Conservation (phyloP, 1,140 invertebrate genomes). For the Eufriesea mexicana region DNA sequence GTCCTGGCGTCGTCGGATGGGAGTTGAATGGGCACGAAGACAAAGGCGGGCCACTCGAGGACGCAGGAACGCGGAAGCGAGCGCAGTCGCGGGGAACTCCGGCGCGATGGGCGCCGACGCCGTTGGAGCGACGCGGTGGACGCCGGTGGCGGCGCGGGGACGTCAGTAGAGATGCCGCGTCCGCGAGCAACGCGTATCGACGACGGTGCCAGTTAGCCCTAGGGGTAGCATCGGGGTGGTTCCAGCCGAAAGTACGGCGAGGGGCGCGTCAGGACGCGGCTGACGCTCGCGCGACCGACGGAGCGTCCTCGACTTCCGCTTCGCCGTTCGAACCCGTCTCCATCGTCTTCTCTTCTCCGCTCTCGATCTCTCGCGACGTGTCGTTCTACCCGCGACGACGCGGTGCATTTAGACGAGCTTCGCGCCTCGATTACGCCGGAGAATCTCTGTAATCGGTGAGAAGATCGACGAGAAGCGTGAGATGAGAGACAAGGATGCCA, state of each 20-base stretch:
- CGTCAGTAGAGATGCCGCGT: slow-evolving; percentile 54
- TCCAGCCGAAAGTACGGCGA: slow-evolving; percentile 41
- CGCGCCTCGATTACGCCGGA: neutral
- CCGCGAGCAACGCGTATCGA: slow-evolving; percentile 19
- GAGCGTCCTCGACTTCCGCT: slow-evolving; percentile 21
- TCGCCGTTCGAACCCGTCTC: neutral
- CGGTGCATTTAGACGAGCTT: neutral
- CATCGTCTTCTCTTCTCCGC: neutral
- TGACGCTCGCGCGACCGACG: slow-evolving; percentile 20
- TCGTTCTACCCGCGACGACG: neutral
- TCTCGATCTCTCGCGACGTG: no score
- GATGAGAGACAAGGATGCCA: neutral
- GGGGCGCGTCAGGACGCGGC: slow-evolving; percentile 14
- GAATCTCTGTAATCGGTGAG: neutral
- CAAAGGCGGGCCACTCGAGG: slow-evolving; percentile 46
- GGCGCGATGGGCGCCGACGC: slow-evolving; percentile 35
- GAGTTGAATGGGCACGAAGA: slow-evolving; percentile 28
- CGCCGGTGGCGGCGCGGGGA: slow-evolving; percentile 1
- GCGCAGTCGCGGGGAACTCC: slow-evolving; percentile 34
- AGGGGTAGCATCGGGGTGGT: slow-evolving; percentile 43
- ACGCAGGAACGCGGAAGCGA: slow-evolving; percentile 42
- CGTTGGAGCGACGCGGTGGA: neutral
- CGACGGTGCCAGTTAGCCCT: slow-evolving; percentile 28
- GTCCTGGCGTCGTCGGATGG: slow-evolving; percentile 13
- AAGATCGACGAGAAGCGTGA: neutral